A percentile compares a stretch with the other conserved stretches of the same genome.
Conservation (phyloP, 2,888 invertebrate species). For the Sinohyriopsis cumingii region DNA sequence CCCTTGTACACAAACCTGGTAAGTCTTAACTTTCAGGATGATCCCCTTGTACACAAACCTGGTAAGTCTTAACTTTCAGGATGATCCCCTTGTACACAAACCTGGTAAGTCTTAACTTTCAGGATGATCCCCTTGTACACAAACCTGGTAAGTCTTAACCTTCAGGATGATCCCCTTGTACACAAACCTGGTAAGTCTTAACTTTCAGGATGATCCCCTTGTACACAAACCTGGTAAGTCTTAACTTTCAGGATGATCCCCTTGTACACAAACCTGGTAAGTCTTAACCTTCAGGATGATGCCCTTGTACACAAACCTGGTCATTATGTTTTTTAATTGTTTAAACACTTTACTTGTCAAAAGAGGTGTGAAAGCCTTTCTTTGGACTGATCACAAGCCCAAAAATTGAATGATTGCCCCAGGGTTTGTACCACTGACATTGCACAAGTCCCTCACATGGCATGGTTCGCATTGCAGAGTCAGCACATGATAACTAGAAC, state of each 20-base stretch:
- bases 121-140: slow-evolving; percentile 75
- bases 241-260: slow-evolving; percentile 75
- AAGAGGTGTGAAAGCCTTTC: no score
- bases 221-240: slow-evolving; percentile 74
- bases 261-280: slow-evolving; percentile 75
- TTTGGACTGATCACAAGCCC: no score
- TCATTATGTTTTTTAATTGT: no score
- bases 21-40: no score
- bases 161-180: slow-evolving; percentile 76
- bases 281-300: no score
- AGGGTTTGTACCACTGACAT: no score
- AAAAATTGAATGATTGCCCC: no score
- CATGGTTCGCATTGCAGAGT: no score
- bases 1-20: slow-evolving; percentile 75
- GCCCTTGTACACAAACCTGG: no score
- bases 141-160: slow-evolving; percentile 74
- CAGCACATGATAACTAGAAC: no score
- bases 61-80: slow-evolving; percentile 73
- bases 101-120: slow-evolving; percentile 74
- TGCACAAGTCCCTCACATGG: no score
- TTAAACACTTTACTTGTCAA: no score
- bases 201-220: slow-evolving; percentile 76
- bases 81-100: slow-evolving; percentile 74
- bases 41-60: slow-evolving; percentile 74
- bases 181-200: slow-evolving; percentile 73